A percentile compares a stretch with the other conserved stretches of the same genome.
phyloP scores from a whole-genome alignment of 2,888 invertebrate species.

The Scaptomyza flava region DNA sequence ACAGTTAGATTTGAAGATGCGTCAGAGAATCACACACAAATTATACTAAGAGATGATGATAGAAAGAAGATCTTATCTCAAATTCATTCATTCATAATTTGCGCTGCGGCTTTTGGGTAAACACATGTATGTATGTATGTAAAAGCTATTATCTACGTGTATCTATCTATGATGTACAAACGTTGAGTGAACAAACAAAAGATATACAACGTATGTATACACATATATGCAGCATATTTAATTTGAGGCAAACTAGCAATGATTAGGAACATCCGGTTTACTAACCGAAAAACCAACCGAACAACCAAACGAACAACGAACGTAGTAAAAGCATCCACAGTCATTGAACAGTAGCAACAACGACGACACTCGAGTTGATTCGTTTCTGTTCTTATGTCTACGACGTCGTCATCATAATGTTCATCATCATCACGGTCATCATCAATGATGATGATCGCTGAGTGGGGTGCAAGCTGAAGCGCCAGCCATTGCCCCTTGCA shows the following conservation, averaged over 20 bases:
- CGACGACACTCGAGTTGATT: conserved; percentile 74
- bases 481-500: conserved; percentile 63
- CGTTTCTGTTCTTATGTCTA: conserved; percentile 71
- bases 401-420: conserved; percentile 34
- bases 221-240: conserved; percentile 77
- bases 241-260: conserved; percentile 84
- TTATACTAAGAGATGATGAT: conserved; percentile 18
- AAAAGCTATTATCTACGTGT: conserved; percentile 30
- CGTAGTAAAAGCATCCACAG: conserved; percentile 35
- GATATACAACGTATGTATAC: conserved; percentile 51
- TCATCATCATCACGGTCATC: conserved; percentile 6
- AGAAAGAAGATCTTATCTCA: conserved; percentile 13
- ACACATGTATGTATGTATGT: conserved; percentile 4
- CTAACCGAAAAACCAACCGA: conserved; percentile 83
- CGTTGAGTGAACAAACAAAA: conserved; percentile 67
- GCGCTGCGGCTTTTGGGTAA: conserved; percentile 42
- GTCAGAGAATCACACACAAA: conserved; percentile 41
- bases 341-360: conserved; percentile 73
- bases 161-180: conserved; percentile 66
- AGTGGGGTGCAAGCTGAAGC: conserved; percentile 74
- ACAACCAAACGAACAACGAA: conserved; percentile 35
- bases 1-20: conserved; percentile 53
- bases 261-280: conserved; percentile 84
- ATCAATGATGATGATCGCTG: conserved; percentile 40
- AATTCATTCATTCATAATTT: conserved; percentile 71